Percentiles rank a stretch among this genome's conserved stretches.
Conservation (phyloP, 2,888 invertebrate species). For the Eutolmus rufibarbis region DNA sequence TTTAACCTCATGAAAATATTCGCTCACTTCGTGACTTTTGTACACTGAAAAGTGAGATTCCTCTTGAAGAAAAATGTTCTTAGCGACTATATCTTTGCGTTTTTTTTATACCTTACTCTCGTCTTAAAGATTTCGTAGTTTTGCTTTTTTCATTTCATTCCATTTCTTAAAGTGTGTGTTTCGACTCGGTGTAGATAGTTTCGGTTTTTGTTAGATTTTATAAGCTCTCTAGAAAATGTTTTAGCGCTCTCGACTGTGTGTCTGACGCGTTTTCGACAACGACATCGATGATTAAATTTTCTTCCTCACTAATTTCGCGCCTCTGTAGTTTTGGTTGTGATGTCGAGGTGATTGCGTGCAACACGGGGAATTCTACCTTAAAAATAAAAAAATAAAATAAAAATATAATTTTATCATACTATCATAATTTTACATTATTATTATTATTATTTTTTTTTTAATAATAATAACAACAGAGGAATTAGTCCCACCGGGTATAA, state of each 20-base stretch:
- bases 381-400: not conserved
- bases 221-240: not conserved
- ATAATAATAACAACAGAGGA: not conserved
- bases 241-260: not conserved
- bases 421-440: not conserved
- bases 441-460: too few relatives aligned
- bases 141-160: not conserved
- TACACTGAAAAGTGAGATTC: too few relatives aligned
- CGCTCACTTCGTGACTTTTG: too few relatives aligned
- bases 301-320: not conserved
- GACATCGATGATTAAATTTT: not conserved
- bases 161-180: not conserved
- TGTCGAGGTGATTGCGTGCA: constrained; percentile 15
- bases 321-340: constrained; percentile 12
- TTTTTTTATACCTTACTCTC: not conserved
- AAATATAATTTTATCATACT: too few relatives aligned
- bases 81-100: not conserved
- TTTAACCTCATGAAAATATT: too few relatives aligned
- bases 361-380: not conserved
- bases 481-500: not conserved
- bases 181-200: too few relatives aligned
- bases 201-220: not conserved
- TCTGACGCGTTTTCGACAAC: not conserved
- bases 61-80: not conserved
- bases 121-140: not conserved